A percentile compares a stretch with the other conserved stretches of the same genome.
These are phyloP conservation scores for Acanthaster planci DNA, from an alignment of 35 echinoderm and acorn worm species.

Conservation along the genomic window DNA sequence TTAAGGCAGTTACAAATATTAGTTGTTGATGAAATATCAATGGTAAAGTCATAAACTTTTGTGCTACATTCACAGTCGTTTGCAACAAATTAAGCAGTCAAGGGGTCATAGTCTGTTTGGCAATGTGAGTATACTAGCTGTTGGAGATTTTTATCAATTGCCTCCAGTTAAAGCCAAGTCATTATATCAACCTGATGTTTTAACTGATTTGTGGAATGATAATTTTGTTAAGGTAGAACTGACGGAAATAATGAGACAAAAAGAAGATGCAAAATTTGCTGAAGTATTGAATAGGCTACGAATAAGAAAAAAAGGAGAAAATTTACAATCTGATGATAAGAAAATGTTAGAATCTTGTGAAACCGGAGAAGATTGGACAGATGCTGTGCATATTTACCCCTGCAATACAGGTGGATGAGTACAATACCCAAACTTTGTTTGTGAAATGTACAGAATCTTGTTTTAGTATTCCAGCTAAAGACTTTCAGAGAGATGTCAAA, in stretches of 20 bases:
- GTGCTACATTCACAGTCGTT: conserved; percentile 41
- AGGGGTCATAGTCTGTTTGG: conserved; percentile 41
- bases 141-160: conserved; percentile 64
- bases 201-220: conserved; percentile 30
- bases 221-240: conserved; percentile 51
- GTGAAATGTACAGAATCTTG: not conserved
- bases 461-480: not conserved
- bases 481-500: not conserved
- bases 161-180: conserved; percentile 29
- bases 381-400: conserved; percentile 58
- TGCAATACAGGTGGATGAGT: conserved; percentile 38
- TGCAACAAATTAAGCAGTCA: conserved; percentile 47
- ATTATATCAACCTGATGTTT: conserved; percentile 1
- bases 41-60: conserved; percentile 54
- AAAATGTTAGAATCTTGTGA: not conserved
- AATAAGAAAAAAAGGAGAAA: conserved; percentile 2
- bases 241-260: conserved; percentile 54
- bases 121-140: conserved; percentile 45
- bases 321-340: not conserved
- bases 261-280: conserved; percentile 51
- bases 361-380: conserved; percentile 8
- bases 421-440: conserved; percentile 19
- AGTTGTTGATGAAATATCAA: conserved; percentile 77
- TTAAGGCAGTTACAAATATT: conserved; percentile 44
- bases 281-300: conserved; percentile 44